A percentile compares a stretch with the other conserved stretches of the same genome.
phyloP scores from a whole-genome alignment of 2,888 invertebrate species.

The Ormia ochracea region DNA sequence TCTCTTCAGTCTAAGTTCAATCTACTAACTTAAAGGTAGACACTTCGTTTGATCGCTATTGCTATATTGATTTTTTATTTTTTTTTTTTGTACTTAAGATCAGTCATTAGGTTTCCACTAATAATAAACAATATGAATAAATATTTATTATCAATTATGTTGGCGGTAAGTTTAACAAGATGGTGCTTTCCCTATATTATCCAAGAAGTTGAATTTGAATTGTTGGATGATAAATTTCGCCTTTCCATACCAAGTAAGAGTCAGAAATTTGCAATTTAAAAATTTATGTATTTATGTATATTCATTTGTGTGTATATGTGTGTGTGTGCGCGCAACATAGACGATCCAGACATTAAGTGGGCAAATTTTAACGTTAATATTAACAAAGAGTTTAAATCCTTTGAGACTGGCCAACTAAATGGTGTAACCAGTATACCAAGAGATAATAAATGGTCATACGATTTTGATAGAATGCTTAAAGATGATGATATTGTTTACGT shows the following conservation, averaged over 20 bases:
- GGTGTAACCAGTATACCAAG: conserved; percentile 77
- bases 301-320: background rate
- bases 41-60: background rate
- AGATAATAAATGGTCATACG: conserved; percentile 79
- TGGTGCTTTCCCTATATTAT: conserved; percentile 24
- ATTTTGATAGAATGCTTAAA: conserved; percentile 77
- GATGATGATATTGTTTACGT: conserved; percentile 80
- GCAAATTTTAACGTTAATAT: conserved; percentile 83
- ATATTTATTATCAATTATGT: conserved; percentile 25
- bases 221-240: conserved; percentile 67
- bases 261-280: background rate
- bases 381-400: conserved; percentile 78
- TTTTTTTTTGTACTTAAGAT: background rate
- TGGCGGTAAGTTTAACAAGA: conserved; percentile 17
- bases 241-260: conserved; percentile 71
- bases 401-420: conserved; percentile 79
- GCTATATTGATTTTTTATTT: background rate
- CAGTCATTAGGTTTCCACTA: background rate
- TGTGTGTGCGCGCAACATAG: conserved; percentile 70
- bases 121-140: conserved; percentile 18
- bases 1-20: conserved; percentile 35
- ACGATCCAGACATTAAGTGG: conserved; percentile 78
- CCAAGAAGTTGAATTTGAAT: conserved; percentile 64
- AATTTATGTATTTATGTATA: background rate
- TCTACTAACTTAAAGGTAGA: conserved; percentile 21